These are phyloP conservation scores for Heliconius ethilla DNA, from an alignment of 2,888 invertebrate genomes.

Conservation along the genomic window DNA sequence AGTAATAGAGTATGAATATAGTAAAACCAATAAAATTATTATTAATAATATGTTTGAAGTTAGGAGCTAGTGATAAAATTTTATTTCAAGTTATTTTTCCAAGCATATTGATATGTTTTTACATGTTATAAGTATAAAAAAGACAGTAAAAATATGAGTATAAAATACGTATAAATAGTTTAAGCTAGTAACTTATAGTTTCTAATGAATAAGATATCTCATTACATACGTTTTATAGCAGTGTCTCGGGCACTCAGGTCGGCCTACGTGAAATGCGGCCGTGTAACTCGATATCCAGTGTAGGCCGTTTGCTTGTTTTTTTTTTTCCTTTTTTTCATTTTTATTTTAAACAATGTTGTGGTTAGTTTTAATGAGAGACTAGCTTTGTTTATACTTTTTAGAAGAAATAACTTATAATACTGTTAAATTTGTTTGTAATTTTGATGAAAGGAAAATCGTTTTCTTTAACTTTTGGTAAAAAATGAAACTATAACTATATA, in stretches of 20 bases:
- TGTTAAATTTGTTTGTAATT: neutral
- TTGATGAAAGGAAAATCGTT: neutral
- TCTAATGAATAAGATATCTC: conserved; percentile 13
- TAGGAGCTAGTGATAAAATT: no score
- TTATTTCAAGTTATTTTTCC: no score
- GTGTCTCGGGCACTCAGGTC: conserved; percentile 19
- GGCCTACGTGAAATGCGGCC: conserved; percentile 51
- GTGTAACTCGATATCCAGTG: conserved; percentile 56
- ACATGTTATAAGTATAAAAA: neutral
- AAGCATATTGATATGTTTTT: neutral
- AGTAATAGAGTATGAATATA: neutral
- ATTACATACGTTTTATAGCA: conserved; percentile 22
- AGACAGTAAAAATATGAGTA: neutral
- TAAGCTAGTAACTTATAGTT: neutral
- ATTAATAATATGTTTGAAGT: no score
- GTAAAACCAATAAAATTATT: no score
- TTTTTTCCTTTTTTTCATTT: neutral
- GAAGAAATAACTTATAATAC: neutral
- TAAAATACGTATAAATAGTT: conserved; percentile 1
- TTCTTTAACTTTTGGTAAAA: neutral
- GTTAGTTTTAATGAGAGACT: conserved; percentile 1
- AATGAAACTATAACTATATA: no score
- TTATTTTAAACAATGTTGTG: conserved; percentile 2
- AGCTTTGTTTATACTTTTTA: neutral
- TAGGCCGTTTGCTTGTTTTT: conserved; percentile 43